Base-by-base conservation (phyloP, 1,140 invertebrate genomes). In the Anastrepha obliqua region DNA sequence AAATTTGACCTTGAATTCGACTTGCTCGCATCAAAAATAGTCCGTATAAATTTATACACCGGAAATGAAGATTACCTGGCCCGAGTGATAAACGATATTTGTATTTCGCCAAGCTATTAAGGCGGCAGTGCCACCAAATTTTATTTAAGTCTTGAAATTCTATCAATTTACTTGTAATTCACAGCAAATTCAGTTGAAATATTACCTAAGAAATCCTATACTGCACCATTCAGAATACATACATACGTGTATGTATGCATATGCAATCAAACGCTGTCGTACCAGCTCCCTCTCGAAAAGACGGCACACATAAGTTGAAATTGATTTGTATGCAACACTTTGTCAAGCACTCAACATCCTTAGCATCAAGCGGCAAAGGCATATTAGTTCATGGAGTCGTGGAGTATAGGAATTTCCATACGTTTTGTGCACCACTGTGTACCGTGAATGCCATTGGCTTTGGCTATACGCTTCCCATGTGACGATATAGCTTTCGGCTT, bases 241-340 rank as follows among this genome's bases (percentile, higher is more conserved):
- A 29, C 29, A 29, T 29, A 29, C 29, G 29, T 29, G n/a, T n/a
- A 55, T 55, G 51, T 9, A 55, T 47, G 44, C 44, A 74, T 62
- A 4, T 51, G 17, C 42, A 51, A 51, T 47, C 17, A 74, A 74
- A 51, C 2, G 15, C 3, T 13, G 44, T 74, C 15, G 8, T n/a
- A 20, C 70, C 17, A 74, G 29, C 29, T 29, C 29, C 0, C 29
- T 29, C 29, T 44, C 7, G 15, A 74, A 51, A 44, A 47, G 17
- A 42, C 47, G 70, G 2, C 60, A 4, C 60, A n/a, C 44, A 5
- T 1, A 74, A 74, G 47, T 74, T 74, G 44, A 74, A 74, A 74
- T 74, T n/a, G 70, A 74, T 74, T 74, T 74, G 70, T 4, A 47
- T 74, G 13, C 70, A 74, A 74, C 13, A 74, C 42, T 74, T 74